Evolutionary conservation across 1,140 invertebrate genomes (phyloP).

Genomic region (Cryptotermes secundus): DNA sequence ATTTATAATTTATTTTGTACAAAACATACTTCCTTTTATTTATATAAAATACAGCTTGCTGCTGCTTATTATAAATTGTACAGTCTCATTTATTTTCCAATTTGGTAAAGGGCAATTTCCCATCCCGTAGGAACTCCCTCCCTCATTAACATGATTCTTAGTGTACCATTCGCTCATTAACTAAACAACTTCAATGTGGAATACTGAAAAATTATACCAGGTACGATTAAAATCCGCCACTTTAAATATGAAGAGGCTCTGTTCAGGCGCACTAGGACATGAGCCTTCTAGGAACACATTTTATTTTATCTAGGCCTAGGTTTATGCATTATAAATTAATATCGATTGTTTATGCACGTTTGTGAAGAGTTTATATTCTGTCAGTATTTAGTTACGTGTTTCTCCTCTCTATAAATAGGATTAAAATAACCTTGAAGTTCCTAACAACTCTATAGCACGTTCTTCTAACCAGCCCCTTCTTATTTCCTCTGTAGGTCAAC

Average conservation of each 20-base stretch:
- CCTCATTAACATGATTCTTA: neutral
- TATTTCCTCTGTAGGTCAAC: too few relatives aligned
- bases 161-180: neutral
- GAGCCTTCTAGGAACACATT: neutral
- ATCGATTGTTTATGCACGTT: too few relatives aligned
- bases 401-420: too few relatives aligned
- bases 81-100: conserved; percentile 26
- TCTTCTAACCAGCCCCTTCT: too few relatives aligned
- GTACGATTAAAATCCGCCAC: neutral
- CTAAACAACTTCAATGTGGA: neutral
- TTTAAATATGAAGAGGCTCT: neutral
- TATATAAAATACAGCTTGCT: conserved; percentile 28
- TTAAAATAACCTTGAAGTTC: too few relatives aligned
- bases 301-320: too few relatives aligned
- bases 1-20: conserved; percentile 29
- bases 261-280: neutral
- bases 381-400: too few relatives aligned
- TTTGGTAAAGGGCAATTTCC: conserved; percentile 21
- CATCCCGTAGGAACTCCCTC: neutral
- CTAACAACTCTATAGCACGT: too few relatives aligned
- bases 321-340: too few relatives aligned
- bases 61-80: conserved; percentile 24
- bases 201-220: neutral
- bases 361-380: neutral
- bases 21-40: conserved; percentile 23